Conservation (phyloP, 2,888 invertebrate genomes). For the Carcina quercana region DNA sequence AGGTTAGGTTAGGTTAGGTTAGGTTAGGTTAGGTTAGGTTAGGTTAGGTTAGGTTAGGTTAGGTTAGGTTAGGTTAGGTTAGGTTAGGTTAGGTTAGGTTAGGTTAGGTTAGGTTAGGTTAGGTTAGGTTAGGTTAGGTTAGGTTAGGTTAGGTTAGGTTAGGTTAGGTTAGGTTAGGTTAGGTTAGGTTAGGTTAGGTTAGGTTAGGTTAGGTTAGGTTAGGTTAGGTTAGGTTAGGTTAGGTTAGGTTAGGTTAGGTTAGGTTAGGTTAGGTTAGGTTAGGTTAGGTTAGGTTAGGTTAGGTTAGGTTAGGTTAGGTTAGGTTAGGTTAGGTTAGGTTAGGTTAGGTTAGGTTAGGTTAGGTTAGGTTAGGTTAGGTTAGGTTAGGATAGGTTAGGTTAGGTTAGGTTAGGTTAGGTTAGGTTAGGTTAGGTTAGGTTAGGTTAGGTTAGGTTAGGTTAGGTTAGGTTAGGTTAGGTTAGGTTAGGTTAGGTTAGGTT, state of each 20-base stretch:
- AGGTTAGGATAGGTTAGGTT: conserved; percentile 6
- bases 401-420: conserved; percentile 8
- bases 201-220: conserved; percentile 16
- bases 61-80: conserved; percentile 14
- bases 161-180: conserved; percentile 12
- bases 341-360: conserved; percentile 6
- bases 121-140: conserved; percentile 11
- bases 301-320: conserved; percentile 4
- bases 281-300: conserved; percentile 9
- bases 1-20: conserved; percentile 15
- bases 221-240: conserved; percentile 15
- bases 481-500: conserved; percentile 7
- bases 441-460: conserved; percentile 8
- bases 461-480: conserved; percentile 8
- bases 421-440: conserved; percentile 8
- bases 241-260: conserved; percentile 17
- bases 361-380: conserved; percentile 6
- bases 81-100: conserved; percentile 15
- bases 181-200: conserved; percentile 7
- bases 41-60: conserved; percentile 14
- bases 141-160: conserved; percentile 13
- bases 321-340: conserved; percentile 6
- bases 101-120: conserved; percentile 14
- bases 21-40: conserved; percentile 15
- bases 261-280: conserved; percentile 17